Conservation (phyloP, 2,888 invertebrate species). For the Falcaria lacertinaria region DNA sequence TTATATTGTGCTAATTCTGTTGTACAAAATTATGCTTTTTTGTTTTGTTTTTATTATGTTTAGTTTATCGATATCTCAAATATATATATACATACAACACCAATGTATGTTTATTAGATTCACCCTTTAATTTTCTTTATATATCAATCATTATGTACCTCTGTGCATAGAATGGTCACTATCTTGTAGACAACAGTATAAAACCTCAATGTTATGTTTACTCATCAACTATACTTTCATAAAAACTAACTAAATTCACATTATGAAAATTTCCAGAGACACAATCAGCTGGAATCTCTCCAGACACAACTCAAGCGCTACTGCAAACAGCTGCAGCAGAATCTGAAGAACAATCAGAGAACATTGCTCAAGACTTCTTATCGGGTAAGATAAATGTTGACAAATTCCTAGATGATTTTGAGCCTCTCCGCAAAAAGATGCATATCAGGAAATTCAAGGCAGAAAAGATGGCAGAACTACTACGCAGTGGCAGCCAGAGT, state of each 20-base stretch:
- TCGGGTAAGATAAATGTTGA: conserved; percentile 86
- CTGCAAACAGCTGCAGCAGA: conserved; percentile 95
- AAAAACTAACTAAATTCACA: not conserved
- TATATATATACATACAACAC: no score
- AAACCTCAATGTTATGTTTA: no score
- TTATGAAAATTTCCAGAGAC: conserved; percentile 77
- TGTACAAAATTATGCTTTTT: no score
- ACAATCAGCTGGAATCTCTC: conserved; percentile 86
- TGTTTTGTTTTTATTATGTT: no score
- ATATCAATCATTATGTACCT: no score
- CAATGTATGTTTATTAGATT: no score
- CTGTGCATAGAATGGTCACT: no score
- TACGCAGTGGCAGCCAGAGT: conserved; percentile 61
- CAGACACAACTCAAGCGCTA: conserved; percentile 92
- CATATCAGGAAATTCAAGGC: conserved; percentile 91
- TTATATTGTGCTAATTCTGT: no score
- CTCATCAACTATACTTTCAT: no score
- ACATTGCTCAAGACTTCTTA: conserved; percentile 88
- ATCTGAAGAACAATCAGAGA: conserved; percentile 95
- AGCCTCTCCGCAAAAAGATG: conserved; percentile 81
- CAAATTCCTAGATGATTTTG: conserved; percentile 91
- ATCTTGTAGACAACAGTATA: no score
- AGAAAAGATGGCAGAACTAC: conserved; percentile 92
- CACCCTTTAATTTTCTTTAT: no score
- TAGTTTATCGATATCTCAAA: no score